Conservation (phyloP, 2,797 vertebrate genomes). For the Trematomus bernacchii region DNA sequence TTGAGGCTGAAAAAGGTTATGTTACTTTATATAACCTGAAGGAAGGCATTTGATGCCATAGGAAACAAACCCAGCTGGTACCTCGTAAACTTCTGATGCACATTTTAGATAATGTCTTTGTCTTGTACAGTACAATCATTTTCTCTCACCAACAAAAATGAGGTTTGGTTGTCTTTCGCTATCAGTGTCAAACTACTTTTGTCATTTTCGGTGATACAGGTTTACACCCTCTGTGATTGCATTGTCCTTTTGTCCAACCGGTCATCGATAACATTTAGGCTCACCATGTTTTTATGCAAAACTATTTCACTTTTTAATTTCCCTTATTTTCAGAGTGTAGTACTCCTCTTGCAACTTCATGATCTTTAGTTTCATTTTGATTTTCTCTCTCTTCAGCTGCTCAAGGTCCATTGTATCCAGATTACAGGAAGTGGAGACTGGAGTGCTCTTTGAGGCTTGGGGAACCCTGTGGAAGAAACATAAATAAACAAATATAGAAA, state of each 20-base stretch:
- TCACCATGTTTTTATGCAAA: no score
- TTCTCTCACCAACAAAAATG: no score
- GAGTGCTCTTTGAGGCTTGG: not conserved
- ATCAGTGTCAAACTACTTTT: no score
- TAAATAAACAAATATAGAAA: no score
- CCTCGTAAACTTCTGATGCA: not conserved
- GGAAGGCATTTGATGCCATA: no score
- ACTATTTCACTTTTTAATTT: not conserved
- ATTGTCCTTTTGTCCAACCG: not conserved
- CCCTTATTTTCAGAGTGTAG: constrained; percentile 39
- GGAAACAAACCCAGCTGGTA: no score
- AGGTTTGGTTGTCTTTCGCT: not conserved
- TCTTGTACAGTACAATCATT: not conserved
- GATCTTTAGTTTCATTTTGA: constrained; percentile 60
- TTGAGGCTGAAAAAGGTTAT: no score
- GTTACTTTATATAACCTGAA: no score
- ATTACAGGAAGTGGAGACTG: not conserved
- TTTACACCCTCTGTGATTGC: no score
- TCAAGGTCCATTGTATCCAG: constrained; percentile 31
- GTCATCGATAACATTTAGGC: not conserved
- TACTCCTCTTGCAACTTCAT: constrained; percentile 59
- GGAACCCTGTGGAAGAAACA: constrained; percentile 15
- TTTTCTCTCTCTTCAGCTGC: constrained; percentile 50
- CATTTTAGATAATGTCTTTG: not conserved
- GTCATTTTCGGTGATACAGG: no score